Conservation (phyloP, 2,113 vertebrate genomes). For the Phaethornis superciliosus region DNA sequence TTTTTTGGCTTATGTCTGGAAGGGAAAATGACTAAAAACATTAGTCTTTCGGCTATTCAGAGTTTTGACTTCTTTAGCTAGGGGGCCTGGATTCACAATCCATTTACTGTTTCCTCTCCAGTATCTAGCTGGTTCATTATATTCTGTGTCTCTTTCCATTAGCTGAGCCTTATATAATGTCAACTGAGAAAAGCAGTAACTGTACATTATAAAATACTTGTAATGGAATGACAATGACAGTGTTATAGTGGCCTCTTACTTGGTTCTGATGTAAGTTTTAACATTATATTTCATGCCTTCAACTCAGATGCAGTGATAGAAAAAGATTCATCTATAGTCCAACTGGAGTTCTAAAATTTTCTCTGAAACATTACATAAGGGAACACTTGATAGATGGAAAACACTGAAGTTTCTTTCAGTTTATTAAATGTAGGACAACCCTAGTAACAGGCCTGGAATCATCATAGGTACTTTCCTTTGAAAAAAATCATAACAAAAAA, state of each 20-base stretch:
- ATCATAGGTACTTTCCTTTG: background rate
- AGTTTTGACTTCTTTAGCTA: slow-evolving; percentile 84
- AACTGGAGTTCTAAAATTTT: slow-evolving; percentile 72
- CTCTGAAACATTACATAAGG: slow-evolving; percentile 64
- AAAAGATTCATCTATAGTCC: slow-evolving; percentile 66
- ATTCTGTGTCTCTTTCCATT: slow-evolving; percentile 90
- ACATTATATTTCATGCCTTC: slow-evolving; percentile 82
- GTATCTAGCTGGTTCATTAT: slow-evolving; percentile 88
- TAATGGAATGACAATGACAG: slow-evolving; percentile 73
- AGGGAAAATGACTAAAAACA: slow-evolving; percentile 78
- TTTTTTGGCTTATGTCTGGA: slow-evolving; percentile 71
- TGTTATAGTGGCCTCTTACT: slow-evolving; percentile 73
- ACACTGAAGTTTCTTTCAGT: slow-evolving; percentile 31
- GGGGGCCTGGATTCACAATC: slow-evolving; percentile 84
- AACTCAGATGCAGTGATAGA: slow-evolving; percentile 65
- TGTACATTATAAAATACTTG: slow-evolving; percentile 72
- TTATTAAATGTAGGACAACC: slow-evolving; percentile 16
- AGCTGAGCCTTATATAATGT: slow-evolving; percentile 83
- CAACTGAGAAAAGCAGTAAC: slow-evolving; percentile 83
- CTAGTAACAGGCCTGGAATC: background rate
- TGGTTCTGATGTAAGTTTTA: slow-evolving; percentile 80
- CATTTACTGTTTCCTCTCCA: slow-evolving; percentile 83
- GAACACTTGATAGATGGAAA: slow-evolving; percentile 39
- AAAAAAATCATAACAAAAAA: background rate
- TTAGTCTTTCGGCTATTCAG: slow-evolving; percentile 82